Base-by-base conservation (phyloP, 2,113 vertebrate genomes). In the Etia nguti region DNA sequence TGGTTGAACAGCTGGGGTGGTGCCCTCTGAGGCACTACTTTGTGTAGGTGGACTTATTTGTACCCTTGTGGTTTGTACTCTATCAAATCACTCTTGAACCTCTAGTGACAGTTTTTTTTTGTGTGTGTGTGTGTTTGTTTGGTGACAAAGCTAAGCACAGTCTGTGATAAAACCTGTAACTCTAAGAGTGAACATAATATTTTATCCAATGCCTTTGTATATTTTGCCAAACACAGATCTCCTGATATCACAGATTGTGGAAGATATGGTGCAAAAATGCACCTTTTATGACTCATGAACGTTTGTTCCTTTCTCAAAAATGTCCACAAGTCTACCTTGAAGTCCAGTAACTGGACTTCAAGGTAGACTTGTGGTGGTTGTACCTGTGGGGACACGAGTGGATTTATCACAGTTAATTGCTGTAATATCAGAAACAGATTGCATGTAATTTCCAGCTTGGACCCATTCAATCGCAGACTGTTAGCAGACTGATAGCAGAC, bases 401-500 rank as follows among this genome's bases (percentile, higher is more conserved):
- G 68, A 75, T 70, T 22, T 65, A 38, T 65, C 34, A 38, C 60
- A 38, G 60, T 11, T 65, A 65, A 38, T 38, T 3, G 6, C 31
- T 36, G 31, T 3, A 65, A 36, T 36, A 65, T 65, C 59, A 62
- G 31, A 65, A 65, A 65, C 60, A n/a, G 59, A 62, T 62, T 36
- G 59, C 31, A 36, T 36, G 12, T n/a, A 12, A 62, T 62, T 36
- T 62, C 31, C 12, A 65, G 0, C 10, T 65, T 38, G 34, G 2
- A 0, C 20, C 11, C 60, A 38, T 65, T 65, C 60, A n/a, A 2
- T 20, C n/a, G 60, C 36, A 62, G 31, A 36, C 10, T 10, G 22
- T 6, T 6, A 0, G 7, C 0, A 38, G 36, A 9, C 9, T 38
- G 36, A 4, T 4, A 0, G 16, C 0, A 62, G 18, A 12, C 31